phyloP scores from a whole-genome alignment of 1,140 invertebrate genomes.

The Aphaenogaster ashmeadi region DNA sequence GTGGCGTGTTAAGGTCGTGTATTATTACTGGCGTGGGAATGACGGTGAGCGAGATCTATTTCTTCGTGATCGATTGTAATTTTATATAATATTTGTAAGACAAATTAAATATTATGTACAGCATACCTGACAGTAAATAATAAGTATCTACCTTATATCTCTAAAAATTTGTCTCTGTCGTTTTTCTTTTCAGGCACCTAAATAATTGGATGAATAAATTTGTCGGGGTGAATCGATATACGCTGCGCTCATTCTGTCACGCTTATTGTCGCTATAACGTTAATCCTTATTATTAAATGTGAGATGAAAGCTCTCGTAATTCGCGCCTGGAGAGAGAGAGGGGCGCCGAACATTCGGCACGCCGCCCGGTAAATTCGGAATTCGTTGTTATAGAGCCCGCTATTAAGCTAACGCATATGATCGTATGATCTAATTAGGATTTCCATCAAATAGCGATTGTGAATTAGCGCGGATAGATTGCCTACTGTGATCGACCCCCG shows the following conservation, averaged over 20 bases:
- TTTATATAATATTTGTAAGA: conserved; percentile 88
- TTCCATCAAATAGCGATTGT: conserved; percentile 64
- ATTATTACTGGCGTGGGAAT: conserved; percentile 65
- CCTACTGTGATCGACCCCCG: conserved; percentile 38
- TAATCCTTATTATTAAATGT: conserved; percentile 38
- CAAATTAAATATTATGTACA: conserved; percentile 86
- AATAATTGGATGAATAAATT: neutral
- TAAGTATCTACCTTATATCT: conserved; percentile 85
- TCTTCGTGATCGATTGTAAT: conserved; percentile 86
- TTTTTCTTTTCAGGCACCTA: neutral
- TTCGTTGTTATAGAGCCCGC: conserved; percentile 39
- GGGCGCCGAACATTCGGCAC: neutral
- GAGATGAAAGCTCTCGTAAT: conserved; percentile 11
- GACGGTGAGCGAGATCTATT: conserved; percentile 74
- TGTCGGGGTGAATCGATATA: neutral
- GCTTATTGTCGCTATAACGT: neutral
- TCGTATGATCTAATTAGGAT: conserved; percentile 57
- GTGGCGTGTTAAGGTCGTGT: conserved; percentile 67
- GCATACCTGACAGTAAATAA: conserved; percentile 86
- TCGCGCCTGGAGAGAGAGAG: neutral
- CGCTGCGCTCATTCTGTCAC: neutral
- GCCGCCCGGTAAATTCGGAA: neutral
- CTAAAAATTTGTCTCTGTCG: conserved; percentile 46
- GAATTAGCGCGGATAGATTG: conserved; percentile 67
- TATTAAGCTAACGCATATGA: conserved; percentile 49